Evolutionary conservation across 2,888 invertebrate species (phyloP).

Genomic region (Coenonympha arcania): DNA sequence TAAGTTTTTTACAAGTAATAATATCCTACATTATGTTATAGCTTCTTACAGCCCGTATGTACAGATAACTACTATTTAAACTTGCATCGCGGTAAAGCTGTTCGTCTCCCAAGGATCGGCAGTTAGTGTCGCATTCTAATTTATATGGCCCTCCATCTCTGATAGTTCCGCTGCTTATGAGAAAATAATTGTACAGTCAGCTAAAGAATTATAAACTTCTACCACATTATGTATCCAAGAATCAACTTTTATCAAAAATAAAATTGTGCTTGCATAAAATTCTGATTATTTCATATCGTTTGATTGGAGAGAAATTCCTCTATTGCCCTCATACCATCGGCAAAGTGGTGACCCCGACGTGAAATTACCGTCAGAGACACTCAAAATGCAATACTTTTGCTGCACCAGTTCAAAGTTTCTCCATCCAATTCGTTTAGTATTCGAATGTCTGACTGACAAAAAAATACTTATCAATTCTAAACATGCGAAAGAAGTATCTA

Average conservation of each 20-base stretch:
- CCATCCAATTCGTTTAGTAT: neutral
- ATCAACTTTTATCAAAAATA: no score
- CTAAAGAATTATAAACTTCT: no score
- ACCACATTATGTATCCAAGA: no score
- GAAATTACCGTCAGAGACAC: no score
- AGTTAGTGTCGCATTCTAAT: conserved; percentile 20
- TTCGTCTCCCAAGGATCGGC: conserved; percentile 19
- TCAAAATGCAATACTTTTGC: no score
- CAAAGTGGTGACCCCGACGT: no score
- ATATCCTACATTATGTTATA: neutral
- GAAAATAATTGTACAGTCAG: neutral
- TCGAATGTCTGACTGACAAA: neutral
- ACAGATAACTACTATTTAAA: conserved; percentile 14
- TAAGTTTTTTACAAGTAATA: neutral
- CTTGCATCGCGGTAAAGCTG: conserved; percentile 19
- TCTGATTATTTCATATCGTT: no score
- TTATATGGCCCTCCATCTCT: conserved; percentile 16
- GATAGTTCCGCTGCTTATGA: conserved; percentile 6
- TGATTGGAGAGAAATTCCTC: no score
- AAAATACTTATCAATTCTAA: neutral
- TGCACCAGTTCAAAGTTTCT: no score
- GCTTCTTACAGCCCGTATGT: neutral
- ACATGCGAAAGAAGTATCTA: neutral
- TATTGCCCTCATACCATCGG: no score
- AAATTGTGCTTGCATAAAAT: no score